These are phyloP conservation scores for Neodiprion pinetum DNA, from an alignment of 1,140 invertebrate genomes.

Conservation along the genomic window DNA sequence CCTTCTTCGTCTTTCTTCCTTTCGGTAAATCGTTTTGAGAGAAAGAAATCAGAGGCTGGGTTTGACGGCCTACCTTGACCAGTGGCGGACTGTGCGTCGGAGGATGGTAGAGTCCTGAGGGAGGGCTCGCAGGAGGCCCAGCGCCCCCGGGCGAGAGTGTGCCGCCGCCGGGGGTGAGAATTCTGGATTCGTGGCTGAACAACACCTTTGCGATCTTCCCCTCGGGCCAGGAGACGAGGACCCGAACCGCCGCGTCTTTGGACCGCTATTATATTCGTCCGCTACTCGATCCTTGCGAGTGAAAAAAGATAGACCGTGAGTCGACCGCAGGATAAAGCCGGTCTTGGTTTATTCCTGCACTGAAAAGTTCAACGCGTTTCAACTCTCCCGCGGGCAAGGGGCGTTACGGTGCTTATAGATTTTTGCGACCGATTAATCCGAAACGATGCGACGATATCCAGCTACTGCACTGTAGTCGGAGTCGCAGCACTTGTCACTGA, in stretches of 20 bases:
- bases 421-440: too few relatives aligned
- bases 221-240: conserved; percentile 47
- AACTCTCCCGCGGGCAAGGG: too few relatives aligned
- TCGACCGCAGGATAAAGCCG: too few relatives aligned
- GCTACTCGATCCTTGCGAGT: not conserved
- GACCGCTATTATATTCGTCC: not conserved
- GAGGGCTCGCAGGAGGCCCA: conserved; percentile 57
- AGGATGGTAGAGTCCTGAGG: conserved; percentile 52
- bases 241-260: not conserved
- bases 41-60: too few relatives aligned
- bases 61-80: conserved; percentile 49
- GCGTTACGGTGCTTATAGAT: too few relatives aligned
- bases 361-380: too few relatives aligned
- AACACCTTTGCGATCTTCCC: conserved; percentile 56
- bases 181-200: conserved; percentile 61
- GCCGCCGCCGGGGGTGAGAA: conserved; percentile 59
- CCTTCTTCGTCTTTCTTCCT: too few relatives aligned
- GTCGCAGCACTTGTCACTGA: too few relatives aligned
- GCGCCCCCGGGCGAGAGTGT: conserved; percentile 57
- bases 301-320: not conserved
- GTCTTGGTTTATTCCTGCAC: too few relatives aligned
- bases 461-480: too few relatives aligned
- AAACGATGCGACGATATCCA: too few relatives aligned
- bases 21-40: too few relatives aligned
- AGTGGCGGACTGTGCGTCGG: conserved; percentile 54